phyloP scores from a whole-genome alignment of 2,888 invertebrate genomes.

The Euplagia quadripunctaria region DNA sequence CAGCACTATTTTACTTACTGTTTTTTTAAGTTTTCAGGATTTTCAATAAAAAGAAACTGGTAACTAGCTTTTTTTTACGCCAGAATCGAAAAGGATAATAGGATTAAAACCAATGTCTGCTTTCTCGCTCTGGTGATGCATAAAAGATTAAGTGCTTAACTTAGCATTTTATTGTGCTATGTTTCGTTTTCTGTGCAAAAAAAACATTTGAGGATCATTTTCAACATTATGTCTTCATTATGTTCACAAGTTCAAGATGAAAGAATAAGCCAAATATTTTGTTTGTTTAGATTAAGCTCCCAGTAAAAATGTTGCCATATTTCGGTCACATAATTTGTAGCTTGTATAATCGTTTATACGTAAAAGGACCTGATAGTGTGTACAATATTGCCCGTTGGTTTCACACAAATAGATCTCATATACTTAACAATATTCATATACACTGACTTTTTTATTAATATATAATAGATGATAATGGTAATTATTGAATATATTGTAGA shows the following conservation, averaged over 20 bases:
- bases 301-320: constrained; percentile 9
- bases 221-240: background rate
- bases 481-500: constrained; percentile 10
- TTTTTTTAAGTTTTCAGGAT: no score
- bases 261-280: constrained; percentile 12
- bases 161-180: background rate
- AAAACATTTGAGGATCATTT: background rate
- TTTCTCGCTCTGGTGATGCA: background rate
- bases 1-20: no score
- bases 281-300: background rate
- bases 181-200: background rate
- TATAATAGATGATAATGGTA: background rate
- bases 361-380: constrained; percentile 10
- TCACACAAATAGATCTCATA: constrained; percentile 46
- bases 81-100: no score
- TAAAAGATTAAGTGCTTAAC: background rate
- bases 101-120: background rate
- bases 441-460: constrained; percentile 7
- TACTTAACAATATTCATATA: constrained; percentile 25
- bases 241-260: background rate
- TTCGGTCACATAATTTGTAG: constrained; percentile 14
- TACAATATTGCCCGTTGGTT: constrained; percentile 29
- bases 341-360: constrained; percentile 17
- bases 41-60: no score
- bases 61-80: no score